Conservation (phyloP, 64 coral and sea anemone genomes). For the Stichodactyla helianthus region DNA sequence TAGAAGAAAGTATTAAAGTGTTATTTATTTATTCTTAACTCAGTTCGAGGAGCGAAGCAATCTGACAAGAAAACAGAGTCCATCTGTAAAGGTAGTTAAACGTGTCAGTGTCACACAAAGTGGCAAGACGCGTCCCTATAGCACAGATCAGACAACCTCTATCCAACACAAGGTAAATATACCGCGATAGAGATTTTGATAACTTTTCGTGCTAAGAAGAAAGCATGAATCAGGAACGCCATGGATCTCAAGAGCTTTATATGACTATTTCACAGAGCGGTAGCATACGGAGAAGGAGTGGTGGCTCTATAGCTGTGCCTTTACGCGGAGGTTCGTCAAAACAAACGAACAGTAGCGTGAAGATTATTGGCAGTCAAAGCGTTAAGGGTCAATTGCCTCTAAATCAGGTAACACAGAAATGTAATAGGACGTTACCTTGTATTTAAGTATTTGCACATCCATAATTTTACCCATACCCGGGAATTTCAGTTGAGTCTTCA, state of each 20-base stretch:
- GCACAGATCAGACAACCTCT: background rate
- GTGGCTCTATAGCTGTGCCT: background rate
- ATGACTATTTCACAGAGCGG: conserved; percentile 2
- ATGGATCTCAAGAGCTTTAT: background rate
- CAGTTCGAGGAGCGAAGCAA: background rate
- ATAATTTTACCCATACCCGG: background rate
- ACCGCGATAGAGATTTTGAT: background rate
- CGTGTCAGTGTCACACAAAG: background rate
- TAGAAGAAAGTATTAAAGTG: no score
- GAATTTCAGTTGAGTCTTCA: background rate
- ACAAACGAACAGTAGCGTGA: background rate
- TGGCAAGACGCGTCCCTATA: background rate
- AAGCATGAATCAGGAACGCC: no score
- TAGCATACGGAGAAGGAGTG: background rate
- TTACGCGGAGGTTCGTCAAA: background rate
- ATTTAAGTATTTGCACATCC: background rate
- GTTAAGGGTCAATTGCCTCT: background rate
- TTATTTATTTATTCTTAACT: background rate
- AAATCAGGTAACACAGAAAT: background rate
- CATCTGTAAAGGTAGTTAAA: conserved; percentile 8
- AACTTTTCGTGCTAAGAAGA: background rate
- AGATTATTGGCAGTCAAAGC: background rate
- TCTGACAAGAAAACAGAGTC: background rate
- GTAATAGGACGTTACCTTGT: background rate
- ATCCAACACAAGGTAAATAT: background rate